phyloP scores from a whole-genome alignment of 2,888 invertebrate species.

The Steinernema scapterisci region DNA sequence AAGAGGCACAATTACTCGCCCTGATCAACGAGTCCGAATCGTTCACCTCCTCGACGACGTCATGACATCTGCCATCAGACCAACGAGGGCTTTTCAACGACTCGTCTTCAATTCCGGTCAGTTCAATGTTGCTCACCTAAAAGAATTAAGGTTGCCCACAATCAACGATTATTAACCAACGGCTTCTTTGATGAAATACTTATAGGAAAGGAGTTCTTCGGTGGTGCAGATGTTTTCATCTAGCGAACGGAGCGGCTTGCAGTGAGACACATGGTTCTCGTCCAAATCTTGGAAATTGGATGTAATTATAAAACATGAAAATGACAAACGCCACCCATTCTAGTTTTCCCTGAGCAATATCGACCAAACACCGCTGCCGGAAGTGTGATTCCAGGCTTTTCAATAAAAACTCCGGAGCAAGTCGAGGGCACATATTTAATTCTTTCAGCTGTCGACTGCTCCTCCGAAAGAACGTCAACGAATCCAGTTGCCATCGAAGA shows the following conservation, averaged over 20 bases:
- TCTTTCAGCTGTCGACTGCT: no score
- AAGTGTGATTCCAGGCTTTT: neutral
- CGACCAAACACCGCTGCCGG: neutral
- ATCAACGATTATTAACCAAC: neutral
- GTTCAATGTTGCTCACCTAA: neutral
- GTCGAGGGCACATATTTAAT: neutral
- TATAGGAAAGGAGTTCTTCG: neutral
- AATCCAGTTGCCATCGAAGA: neutral
- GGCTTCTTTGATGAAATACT: neutral
- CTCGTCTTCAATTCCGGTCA: neutral
- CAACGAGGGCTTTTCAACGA: neutral
- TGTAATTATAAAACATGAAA: no score
- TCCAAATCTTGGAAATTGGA: neutral
- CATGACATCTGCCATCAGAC: neutral
- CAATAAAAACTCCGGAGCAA: neutral
- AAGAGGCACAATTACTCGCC: neutral
- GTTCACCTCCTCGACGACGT: conserved; percentile 1
- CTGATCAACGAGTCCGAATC: neutral
- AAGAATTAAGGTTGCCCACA: neutral
- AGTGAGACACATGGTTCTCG: neutral
- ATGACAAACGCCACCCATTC: neutral
- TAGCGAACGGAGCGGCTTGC: neutral
- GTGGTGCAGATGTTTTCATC: neutral
- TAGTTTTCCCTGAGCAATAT: neutral
- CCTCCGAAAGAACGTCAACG: no score